phyloP scores from a whole-genome alignment of 1,140 invertebrate species.

The Arctopsyche grandis region DNA sequence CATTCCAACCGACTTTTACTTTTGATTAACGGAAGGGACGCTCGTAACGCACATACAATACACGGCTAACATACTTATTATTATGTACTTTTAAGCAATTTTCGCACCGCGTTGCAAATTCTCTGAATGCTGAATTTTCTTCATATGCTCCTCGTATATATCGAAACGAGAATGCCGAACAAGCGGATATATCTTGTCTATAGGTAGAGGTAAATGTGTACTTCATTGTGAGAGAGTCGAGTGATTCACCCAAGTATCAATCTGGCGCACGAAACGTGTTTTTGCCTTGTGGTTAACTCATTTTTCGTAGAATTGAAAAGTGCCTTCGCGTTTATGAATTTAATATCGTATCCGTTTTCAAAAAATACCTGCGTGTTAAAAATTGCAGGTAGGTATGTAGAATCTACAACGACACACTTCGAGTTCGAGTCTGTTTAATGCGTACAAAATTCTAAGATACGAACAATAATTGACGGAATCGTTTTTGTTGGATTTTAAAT shows the following conservation, averaged over 20 bases:
- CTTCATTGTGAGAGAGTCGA: not conserved
- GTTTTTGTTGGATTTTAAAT: no score
- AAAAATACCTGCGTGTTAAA: no score
- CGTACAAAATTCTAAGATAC: no score
- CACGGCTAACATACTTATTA: no score
- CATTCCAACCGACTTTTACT: not conserved
- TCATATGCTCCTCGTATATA: no score
- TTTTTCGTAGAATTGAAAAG: slow-evolving; percentile 27
- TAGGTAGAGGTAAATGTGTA: not conserved
- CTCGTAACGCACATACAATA: no score
- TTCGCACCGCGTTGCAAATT: not conserved
- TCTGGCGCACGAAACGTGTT: not conserved
- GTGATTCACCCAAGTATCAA: slow-evolving; percentile 12
- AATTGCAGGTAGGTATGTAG: no score
- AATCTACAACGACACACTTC: not conserved
- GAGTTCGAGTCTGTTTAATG: no score
- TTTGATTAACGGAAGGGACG: not conserved
- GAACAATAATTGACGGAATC: no score
- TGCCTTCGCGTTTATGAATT: not conserved
- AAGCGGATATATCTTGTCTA: not conserved
- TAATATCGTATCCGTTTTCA: no score
- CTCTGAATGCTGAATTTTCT: not conserved
- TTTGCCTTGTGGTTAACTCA: slow-evolving; percentile 11
- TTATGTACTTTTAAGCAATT: not conserved
- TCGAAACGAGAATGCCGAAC: not conserved